phyloP scores from a whole-genome alignment of 1,140 invertebrate genomes.

The Apolygus lucorum region DNA sequence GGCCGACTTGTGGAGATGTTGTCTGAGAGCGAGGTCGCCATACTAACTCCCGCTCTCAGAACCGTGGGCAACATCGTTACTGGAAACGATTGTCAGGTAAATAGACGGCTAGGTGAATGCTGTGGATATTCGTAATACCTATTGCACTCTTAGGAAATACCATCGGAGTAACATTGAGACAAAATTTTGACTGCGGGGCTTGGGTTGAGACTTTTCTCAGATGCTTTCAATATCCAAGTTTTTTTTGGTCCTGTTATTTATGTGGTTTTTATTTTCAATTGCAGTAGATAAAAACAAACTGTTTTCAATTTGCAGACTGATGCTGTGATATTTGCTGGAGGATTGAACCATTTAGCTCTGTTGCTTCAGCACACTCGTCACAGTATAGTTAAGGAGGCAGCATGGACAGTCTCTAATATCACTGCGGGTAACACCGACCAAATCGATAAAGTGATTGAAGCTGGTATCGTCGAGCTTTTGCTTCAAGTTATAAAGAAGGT shows the following conservation, averaged over 20 bases:
- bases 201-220: too few relatives aligned
- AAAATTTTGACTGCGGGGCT: too few relatives aligned
- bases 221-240: too few relatives aligned
- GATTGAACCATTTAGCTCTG: conserved; percentile 56
- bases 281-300: too few relatives aligned
- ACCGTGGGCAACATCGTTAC: conserved; percentile 82
- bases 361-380: conserved; percentile 66
- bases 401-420: conserved; percentile 76
- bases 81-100: conserved; percentile 65
- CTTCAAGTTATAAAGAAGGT: conserved; percentile 56
- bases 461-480: conserved; percentile 55
- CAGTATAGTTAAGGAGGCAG: conserved; percentile 75
- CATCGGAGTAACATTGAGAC: too few relatives aligned
- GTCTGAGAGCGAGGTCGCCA: conserved; percentile 55
- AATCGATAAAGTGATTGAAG: conserved; percentile 66
- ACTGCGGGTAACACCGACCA: conserved; percentile 66
- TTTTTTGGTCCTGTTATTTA: too few relatives aligned
- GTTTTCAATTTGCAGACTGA: conserved; percentile 85
- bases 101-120: too few relatives aligned
- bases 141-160: too few relatives aligned
- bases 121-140: too few relatives aligned
- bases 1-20: conserved; percentile 67
- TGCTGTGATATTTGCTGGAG: conserved; percentile 70
- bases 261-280: too few relatives aligned
- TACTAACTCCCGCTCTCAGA: conserved; percentile 83